Evolutionary conservation across 2,888 invertebrate genomes (phyloP).

Genomic region (Pseudococcus longispinus): DNA sequence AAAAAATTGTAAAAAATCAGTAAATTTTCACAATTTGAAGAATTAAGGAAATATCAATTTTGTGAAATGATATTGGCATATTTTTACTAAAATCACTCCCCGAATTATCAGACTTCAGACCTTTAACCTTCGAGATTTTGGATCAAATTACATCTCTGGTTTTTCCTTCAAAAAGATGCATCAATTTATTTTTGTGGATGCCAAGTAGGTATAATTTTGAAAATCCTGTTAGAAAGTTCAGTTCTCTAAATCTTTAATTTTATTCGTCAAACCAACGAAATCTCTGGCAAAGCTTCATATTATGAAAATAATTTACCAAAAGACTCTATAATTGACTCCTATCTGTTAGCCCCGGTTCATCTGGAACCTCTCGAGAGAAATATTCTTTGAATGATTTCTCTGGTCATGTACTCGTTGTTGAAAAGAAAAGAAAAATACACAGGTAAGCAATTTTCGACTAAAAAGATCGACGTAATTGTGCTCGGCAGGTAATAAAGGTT

Average conservation of each 20-base stretch:
- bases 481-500: conserved; percentile 11
- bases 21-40: no score
- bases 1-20: no score
- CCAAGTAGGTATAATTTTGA: neutral
- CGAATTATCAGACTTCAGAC: no score
- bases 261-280: neutral
- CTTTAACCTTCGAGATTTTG: no score
- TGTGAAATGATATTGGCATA: no score
- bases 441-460: neutral
- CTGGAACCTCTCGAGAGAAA: neutral
- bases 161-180: no score
- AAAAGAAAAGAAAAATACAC: neutral
- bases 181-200: neutral
- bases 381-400: neutral
- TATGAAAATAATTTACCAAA: neutral
- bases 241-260: no score
- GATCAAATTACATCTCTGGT: no score
- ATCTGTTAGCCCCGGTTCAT: neutral
- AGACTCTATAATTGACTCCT: neutral
- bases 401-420: neutral
- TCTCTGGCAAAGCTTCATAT: neutral
- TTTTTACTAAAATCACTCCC: no score
- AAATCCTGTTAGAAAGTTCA: neutral
- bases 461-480: neutral
- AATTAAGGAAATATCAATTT: no score